Evolutionary conservation across 2,888 invertebrate genomes (phyloP).

Genomic region (Agrotis ipsilon): DNA sequence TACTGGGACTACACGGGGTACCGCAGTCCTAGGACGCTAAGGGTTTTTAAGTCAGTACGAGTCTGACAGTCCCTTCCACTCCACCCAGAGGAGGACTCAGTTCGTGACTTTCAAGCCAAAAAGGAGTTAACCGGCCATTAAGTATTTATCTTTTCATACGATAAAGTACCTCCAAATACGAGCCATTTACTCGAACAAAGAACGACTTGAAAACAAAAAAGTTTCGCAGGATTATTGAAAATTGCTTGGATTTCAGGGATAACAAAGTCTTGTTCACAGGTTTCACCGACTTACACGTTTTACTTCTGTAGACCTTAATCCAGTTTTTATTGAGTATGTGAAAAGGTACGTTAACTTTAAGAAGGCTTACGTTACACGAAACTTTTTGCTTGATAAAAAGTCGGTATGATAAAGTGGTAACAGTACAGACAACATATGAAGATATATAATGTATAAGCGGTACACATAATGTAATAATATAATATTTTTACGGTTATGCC

Average conservation of each 20-base stretch:
- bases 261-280: slow-evolving; percentile 40
- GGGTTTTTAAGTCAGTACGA: too few species aligned
- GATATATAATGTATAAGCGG: background rate
- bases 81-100: too few species aligned
- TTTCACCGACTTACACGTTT: slow-evolving; percentile 36
- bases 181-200: background rate
- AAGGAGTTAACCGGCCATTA: background rate
- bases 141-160: background rate
- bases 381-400: slow-evolving; percentile 7
- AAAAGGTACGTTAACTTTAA: slow-evolving; percentile 25
- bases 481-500: background rate
- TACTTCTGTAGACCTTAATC: slow-evolving; percentile 42
- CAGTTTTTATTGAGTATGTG: slow-evolving; percentile 47
- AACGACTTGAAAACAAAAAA: slow-evolving; percentile 15
- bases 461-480: too few species aligned
- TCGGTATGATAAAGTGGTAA: background rate
- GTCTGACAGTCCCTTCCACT: too few species aligned
- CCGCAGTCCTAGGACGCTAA: too few species aligned
- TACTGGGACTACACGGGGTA: too few species aligned
- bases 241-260: slow-evolving; percentile 48
- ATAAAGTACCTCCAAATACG: background rate
- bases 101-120: too few species aligned
- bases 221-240: slow-evolving; percentile 49
- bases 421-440: background rate
- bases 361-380: slow-evolving; percentile 27